Conservation (phyloP, 2,888 invertebrate species). For the Crioceris asparagi region DNA sequence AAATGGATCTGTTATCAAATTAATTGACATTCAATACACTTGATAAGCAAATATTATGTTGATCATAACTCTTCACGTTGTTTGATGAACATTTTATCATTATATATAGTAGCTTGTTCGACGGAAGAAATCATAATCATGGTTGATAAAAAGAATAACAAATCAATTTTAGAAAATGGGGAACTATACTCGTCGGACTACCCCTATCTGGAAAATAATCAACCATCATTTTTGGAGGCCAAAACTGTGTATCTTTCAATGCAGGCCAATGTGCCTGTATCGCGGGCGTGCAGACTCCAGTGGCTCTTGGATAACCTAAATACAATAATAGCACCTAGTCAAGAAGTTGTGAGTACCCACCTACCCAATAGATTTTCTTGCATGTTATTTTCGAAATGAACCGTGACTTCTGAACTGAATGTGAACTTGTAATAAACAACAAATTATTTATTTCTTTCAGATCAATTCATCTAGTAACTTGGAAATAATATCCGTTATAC, state of each 20-base stretch:
- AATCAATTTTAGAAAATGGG: constrained; percentile 23
- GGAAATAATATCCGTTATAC: constrained; percentile 53
- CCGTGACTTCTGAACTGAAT: no score
- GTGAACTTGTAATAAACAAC: no score
- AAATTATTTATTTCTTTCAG: constrained; percentile 1
- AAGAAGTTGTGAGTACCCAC: constrained; percentile 28
- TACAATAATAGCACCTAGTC: constrained; percentile 42
- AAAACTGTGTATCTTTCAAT: constrained; percentile 55
- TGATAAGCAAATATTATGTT: background rate
- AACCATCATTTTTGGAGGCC: constrained; percentile 43
- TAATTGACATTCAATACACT: background rate
- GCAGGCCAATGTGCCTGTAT: constrained; percentile 60
- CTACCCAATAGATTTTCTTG: constrained; percentile 1
- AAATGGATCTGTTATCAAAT: background rate
- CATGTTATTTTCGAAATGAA: no score
- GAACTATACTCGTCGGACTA: constrained; percentile 23
- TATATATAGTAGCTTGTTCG: no score
- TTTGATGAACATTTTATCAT: no score
- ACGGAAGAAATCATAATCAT: background rate
- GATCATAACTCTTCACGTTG: background rate
- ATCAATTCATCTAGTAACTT: constrained; percentile 44
- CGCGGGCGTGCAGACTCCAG: constrained; percentile 59
- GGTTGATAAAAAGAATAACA: background rate
- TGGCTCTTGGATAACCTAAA: constrained; percentile 65
- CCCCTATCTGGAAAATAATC: constrained; percentile 23